Conservation (phyloP, 2,888 invertebrate genomes). For the Erynnis tages region DNA sequence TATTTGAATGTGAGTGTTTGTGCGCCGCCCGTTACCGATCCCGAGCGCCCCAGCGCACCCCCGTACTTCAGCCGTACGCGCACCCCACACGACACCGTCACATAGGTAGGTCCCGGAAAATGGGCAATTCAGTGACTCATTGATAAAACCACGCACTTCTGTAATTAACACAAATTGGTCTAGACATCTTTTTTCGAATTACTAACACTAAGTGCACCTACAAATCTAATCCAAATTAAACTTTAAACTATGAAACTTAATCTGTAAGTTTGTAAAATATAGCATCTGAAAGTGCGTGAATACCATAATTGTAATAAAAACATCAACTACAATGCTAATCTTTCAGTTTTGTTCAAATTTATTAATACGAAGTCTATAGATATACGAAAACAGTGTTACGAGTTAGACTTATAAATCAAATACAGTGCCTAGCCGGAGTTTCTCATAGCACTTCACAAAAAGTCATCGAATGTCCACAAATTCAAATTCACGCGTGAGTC, state of each 20-base stretch:
- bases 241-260: too few species aligned
- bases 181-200: background rate
- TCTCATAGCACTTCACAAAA: background rate
- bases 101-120: slow-evolving; percentile 67
- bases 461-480: slow-evolving; percentile 17
- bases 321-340: too few species aligned
- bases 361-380: too few species aligned
- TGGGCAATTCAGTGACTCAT: slow-evolving; percentile 63
- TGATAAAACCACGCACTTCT: slow-evolving; percentile 30
- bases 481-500: slow-evolving; percentile 25
- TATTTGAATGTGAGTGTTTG: slow-evolving; percentile 78
- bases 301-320: too few species aligned
- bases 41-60: slow-evolving; percentile 61
- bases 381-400: too few species aligned
- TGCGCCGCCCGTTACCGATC: slow-evolving; percentile 63
- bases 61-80: slow-evolving; percentile 63
- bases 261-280: too few species aligned
- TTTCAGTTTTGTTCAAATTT: too few species aligned
- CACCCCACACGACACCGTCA: slow-evolving; percentile 51
- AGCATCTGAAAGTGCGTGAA: too few species aligned
- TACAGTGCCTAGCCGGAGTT: background rate
- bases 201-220: background rate
- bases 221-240: too few species aligned
- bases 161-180: slow-evolving; percentile 5
- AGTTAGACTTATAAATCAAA: background rate